These are phyloP conservation scores for Leucosticte australis DNA, from an alignment of 2,113 vertebrate species.

Conservation along the genomic window DNA sequence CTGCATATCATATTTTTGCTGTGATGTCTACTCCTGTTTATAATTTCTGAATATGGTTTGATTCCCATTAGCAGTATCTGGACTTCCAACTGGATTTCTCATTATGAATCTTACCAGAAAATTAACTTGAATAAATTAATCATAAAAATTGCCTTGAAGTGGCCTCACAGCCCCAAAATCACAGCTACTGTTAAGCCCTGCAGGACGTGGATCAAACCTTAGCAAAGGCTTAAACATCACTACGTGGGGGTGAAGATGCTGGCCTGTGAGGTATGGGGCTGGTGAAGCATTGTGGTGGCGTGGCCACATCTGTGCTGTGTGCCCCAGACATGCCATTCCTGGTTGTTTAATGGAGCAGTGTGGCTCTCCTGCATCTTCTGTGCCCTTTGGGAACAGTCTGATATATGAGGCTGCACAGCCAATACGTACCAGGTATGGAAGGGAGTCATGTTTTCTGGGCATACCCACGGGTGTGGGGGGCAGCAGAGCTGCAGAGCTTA, in stretches of 20 bases:
- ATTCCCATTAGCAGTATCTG: neutral
- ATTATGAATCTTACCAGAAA: neutral
- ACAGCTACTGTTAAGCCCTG: neutral
- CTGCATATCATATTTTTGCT: neutral
- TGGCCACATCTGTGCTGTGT: neutral
- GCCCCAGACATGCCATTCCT: neutral
- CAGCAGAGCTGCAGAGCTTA: neutral
- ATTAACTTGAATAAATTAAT: neutral
- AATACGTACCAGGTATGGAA: neutral
- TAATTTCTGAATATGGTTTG: neutral
- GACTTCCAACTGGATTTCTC: neutral
- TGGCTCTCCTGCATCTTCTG: neutral
- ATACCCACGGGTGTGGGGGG: no score
- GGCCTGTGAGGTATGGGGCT: neutral
- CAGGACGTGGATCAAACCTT: neutral
- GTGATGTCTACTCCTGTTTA: neutral
- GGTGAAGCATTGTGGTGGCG: neutral
- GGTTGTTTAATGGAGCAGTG: neutral
- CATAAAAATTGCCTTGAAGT: neutral
- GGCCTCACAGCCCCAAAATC: neutral
- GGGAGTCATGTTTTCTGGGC: neutral
- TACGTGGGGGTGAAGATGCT: neutral
- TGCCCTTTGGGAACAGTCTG: neutral
- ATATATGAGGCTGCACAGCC: neutral
- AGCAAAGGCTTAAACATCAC: neutral